Conservation (phyloP, 2,797 vertebrate genomes). For the Silurus lanzhouensis region DNA sequence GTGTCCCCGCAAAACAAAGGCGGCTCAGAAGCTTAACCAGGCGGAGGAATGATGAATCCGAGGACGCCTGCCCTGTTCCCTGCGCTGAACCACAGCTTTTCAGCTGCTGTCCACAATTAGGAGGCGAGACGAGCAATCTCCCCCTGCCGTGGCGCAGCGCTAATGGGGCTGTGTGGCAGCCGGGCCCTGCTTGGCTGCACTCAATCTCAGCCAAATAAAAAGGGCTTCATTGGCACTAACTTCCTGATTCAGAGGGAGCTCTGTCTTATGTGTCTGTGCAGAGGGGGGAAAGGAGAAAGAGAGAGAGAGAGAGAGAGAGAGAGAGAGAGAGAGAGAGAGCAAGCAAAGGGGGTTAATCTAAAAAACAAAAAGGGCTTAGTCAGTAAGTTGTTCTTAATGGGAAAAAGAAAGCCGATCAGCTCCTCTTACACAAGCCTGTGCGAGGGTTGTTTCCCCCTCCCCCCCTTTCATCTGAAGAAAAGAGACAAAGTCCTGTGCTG, state of each 20-base stretch:
- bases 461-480: background rate
- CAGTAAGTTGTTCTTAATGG: conserved; percentile 69
- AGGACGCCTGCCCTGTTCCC: conserved; percentile 49
- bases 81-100: conserved; percentile 57
- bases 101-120: conserved; percentile 82
- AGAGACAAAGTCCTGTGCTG: conserved; percentile 8
- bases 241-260: conserved; percentile 77
- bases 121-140: conserved; percentile 82
- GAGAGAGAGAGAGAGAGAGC: background rate
- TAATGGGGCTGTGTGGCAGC: conserved; percentile 54
- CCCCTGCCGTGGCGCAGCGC: conserved; percentile 69
- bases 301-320: conserved; percentile 26
- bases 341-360: conserved; percentile 17
- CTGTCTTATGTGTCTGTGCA: conserved; percentile 54
- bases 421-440: conserved; percentile 63
- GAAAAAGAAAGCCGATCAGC: conserved; percentile 74
- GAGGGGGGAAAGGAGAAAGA: conserved; percentile 43
- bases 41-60: conserved; percentile 53
- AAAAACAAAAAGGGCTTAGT: conserved; percentile 59
- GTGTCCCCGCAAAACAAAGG: conserved; percentile 55
- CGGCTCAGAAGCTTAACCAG: conserved; percentile 59
- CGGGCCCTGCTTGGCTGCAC: conserved; percentile 77
- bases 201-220: conserved; percentile 72
- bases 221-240: conserved; percentile 80
- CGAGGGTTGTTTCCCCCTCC: conserved; percentile 59